phyloP scores from a whole-genome alignment of 2,113 vertebrate genomes.

The Sylvilagus bachmani region DNA sequence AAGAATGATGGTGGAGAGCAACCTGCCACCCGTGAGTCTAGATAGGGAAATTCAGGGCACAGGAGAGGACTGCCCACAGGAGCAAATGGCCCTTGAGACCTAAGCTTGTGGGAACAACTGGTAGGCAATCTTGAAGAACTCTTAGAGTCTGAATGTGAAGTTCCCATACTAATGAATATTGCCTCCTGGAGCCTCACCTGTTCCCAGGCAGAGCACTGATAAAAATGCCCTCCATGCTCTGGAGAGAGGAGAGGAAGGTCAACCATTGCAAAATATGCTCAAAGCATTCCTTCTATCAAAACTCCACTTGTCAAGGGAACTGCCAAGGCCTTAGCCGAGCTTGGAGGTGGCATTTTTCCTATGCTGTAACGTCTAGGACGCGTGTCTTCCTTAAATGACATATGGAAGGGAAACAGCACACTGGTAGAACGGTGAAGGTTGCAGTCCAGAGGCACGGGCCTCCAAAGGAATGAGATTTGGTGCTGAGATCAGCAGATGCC shows the following conservation, averaged over 20 bases:
- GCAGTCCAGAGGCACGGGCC: not conserved
- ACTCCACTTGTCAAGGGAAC: not conserved
- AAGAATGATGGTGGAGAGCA: not conserved
- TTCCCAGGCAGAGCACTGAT: not conserved
- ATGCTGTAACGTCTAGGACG: not conserved
- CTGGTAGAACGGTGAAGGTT: not conserved
- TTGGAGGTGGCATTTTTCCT: not conserved
- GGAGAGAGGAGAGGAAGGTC: not conserved
- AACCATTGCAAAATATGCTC: not conserved
- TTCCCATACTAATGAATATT: not conserved
- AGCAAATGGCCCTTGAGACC: not conserved
- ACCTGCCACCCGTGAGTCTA: not conserved
- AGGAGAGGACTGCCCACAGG: not conserved
- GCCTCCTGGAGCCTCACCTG: not conserved
- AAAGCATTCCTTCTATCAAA: not conserved
- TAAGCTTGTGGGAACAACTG: not conserved
- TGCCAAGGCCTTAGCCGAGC: not conserved
- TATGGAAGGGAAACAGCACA: not conserved
- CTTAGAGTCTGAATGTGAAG: not conserved
- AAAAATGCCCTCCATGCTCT: not conserved
- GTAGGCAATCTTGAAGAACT: not conserved
- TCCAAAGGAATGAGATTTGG: not conserved
- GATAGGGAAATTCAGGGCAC: not conserved
- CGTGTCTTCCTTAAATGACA: not conserved
- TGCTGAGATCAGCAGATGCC: not conserved